Conservation (phyloP, 1,140 invertebrate species). For the Megalopta genalis region DNA sequence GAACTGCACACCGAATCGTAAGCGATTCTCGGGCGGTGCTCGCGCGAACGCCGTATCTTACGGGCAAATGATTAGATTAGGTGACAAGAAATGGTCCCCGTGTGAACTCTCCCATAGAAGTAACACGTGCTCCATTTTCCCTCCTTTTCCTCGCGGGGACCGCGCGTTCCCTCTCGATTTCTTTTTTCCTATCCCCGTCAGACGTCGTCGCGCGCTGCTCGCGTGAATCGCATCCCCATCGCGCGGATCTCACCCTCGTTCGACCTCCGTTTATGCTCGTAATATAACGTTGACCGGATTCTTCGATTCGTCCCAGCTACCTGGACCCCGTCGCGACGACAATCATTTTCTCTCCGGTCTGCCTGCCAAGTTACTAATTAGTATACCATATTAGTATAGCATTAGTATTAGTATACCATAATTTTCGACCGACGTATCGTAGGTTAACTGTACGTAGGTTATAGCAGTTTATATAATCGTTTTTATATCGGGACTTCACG, state of each 20-base stretch:
- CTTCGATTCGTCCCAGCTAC: no score
- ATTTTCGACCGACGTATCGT: no score
- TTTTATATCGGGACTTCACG: no score
- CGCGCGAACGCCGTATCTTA: constrained; percentile 35
- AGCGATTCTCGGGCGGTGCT: not conserved
- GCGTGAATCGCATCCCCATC: constrained; percentile 52
- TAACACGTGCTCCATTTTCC: constrained; percentile 69
- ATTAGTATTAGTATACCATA: no score
- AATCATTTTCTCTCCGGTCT: not conserved
- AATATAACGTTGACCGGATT: constrained; percentile 28
- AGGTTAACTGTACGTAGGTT: no score
- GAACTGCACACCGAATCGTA: not conserved
- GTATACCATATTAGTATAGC: no score
- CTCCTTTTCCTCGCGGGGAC: constrained; percentile 38
- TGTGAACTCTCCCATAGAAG: constrained; percentile 75
- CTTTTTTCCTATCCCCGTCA: constrained; percentile 30
- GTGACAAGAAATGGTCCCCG: constrained; percentile 61
- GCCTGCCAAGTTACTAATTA: constrained; percentile 22
- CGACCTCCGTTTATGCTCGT: constrained; percentile 47
- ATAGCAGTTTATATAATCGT: no score
- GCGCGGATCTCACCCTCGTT: constrained; percentile 18
- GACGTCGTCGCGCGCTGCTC: constrained; percentile 35
- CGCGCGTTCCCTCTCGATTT: constrained; percentile 16
- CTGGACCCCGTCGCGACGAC: not conserved
- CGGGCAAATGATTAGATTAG: constrained; percentile 73